These are phyloP conservation scores for Thalassaphorura encarpata DNA, from an alignment of 1,140 invertebrate species.

Conservation along the genomic window DNA sequence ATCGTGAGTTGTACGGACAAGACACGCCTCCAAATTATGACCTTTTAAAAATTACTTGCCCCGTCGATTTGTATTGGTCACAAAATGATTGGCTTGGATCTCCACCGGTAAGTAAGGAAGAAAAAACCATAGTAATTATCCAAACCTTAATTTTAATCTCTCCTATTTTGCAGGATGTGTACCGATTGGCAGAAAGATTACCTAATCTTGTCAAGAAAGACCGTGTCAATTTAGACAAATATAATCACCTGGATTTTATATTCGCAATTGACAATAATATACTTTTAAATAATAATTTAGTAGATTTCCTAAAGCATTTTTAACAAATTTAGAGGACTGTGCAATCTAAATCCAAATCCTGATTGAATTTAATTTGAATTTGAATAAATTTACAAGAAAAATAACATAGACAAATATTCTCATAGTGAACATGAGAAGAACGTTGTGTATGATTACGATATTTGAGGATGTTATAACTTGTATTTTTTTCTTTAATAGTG, in stretches of 20 bases:
- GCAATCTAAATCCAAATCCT: too few relatives aligned
- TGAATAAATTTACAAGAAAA: too few relatives aligned
- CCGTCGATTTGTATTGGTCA: slow-evolving; percentile 53
- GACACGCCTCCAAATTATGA: slow-evolving; percentile 49
- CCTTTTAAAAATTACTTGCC: slow-evolving; percentile 46
- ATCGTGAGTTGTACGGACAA: slow-evolving; percentile 38
- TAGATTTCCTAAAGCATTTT: slow-evolving; percentile 11
- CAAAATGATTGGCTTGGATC: slow-evolving; percentile 46
- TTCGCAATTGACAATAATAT: slow-evolving; percentile 34
- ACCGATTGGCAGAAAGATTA: neutral
- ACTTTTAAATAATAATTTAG: slow-evolving; percentile 1
- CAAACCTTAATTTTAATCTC: too few relatives aligned
- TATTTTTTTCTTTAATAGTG: too few relatives aligned
- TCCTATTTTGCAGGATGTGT: too few relatives aligned
- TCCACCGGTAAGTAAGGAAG: too few relatives aligned
- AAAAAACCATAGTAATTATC: too few relatives aligned
- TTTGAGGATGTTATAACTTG: too few relatives aligned
- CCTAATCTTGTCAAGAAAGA: neutral
- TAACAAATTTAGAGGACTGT: neutral
- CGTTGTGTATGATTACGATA: too few relatives aligned
- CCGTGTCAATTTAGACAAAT: slow-evolving; percentile 28
- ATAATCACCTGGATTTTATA: slow-evolving; percentile 37
- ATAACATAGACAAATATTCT: too few relatives aligned
- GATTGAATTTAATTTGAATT: too few relatives aligned
- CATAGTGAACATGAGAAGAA: too few relatives aligned